Evolutionary conservation across 2,113 vertebrate species (phyloP), one percentile per base, ranked within the genome.

Genomic region (Chionodraco myersi): DNA sequence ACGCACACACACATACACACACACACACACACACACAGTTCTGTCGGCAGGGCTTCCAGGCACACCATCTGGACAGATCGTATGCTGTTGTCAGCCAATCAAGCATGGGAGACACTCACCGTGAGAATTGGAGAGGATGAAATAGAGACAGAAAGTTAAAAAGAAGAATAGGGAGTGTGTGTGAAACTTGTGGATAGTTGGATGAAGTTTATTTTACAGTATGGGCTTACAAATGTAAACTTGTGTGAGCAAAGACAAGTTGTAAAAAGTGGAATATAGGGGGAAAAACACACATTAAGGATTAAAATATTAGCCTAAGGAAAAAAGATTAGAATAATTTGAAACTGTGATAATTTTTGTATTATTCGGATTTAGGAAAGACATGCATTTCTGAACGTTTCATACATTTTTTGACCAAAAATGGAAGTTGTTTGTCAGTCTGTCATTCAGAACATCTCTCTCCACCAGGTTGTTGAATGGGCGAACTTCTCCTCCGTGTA

Each of bases 51-150:
- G 83, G 91, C 87, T 90, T 89, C 89, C 91, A 91, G 91, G 91
- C 89, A 86, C 77, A 89, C 94, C 94, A 95, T 94, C 94, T 95
- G 94, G 94, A 94, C 83, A 34, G 83, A 80, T 85, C 64, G 69
- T 75, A 68, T 18, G 10, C 93, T 73, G 88, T 94, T 92, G 90
- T 90, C 75, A 44, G 75, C 75, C 89, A 80, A 84, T 91, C 74
- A 82, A 85, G 87, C 92, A 78, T 85, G 82, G 88, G 89, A 88
- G 87, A 86, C 66, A 53, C 60, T 86, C 88, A 86, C 83, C 86
- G 89, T 94, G 93, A 92, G 93, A 94, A 93, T 58, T 69, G 83
- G 90, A 86, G 76, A 77, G 68, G 64, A 54, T 90, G 76, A 89
- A 92, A 92, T 86, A 87, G 85, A 92, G 84, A 86, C 77, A 80